These are phyloP conservation scores for Xyrauchen texanus DNA, from an alignment of 2,113 vertebrate species.

Conservation along the genomic window DNA sequence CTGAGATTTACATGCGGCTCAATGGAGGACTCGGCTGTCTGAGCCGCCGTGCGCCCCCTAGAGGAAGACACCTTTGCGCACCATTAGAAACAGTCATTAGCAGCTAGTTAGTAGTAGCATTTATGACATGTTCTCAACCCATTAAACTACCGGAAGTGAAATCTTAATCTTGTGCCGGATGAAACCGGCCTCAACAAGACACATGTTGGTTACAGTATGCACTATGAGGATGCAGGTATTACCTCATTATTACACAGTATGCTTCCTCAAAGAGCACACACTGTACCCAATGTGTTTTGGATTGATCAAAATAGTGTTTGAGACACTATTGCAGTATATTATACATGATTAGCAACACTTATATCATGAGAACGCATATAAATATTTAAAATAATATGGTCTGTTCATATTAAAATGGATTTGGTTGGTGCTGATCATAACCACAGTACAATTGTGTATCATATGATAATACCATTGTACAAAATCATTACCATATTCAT, in stretches of 20 bases:
- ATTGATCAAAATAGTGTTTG: too few relatives aligned
- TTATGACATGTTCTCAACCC: conserved; percentile 9
- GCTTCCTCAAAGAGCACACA: not conserved
- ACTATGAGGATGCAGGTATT: not conserved
- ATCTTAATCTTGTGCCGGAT: conserved; percentile 58
- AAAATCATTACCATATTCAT: too few relatives aligned
- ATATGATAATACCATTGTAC: too few relatives aligned
- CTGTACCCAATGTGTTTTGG: not conserved
- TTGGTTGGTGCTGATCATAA: too few relatives aligned
- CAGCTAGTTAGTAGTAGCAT: not conserved
- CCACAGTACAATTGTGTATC: too few relatives aligned
- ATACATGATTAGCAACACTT: too few relatives aligned
- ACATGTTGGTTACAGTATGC: not conserved
- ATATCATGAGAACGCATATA: too few relatives aligned
- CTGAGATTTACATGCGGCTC: not conserved
- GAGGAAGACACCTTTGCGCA: not conserved
- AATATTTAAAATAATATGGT: too few relatives aligned
- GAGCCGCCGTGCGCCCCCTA: conserved; percentile 6
- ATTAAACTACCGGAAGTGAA: conserved; percentile 60
- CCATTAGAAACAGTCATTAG: not conserved
- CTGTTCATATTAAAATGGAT: too few relatives aligned
- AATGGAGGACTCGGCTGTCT: not conserved
- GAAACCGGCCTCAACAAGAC: conserved; percentile 59
- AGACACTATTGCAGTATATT: too few relatives aligned
- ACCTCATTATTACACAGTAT: not conserved